Conservation (phyloP, 2,888 invertebrate genomes). For the Holacanthella duospinosa region DNA sequence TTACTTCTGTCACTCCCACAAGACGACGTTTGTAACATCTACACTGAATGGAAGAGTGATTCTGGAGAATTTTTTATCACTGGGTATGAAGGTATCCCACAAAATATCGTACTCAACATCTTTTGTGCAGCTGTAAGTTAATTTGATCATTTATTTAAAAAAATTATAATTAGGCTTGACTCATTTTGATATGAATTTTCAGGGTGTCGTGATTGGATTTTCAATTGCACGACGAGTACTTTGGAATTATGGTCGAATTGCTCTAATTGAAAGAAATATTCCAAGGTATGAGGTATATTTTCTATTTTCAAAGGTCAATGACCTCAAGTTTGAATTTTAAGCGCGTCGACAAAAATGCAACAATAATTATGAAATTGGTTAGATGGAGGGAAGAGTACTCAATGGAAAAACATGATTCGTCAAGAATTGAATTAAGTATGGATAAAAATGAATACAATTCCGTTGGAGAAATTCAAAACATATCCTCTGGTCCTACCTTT, state of each 20-base stretch:
- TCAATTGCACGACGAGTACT: not conserved
- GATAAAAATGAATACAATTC: too few relatives aligned
- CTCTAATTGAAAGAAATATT: not conserved
- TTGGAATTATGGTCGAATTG: conserved; percentile 1
- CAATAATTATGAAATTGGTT: too few relatives aligned
- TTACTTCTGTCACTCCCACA: too few relatives aligned
- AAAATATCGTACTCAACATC: not conserved
- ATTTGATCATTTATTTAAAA: not conserved
- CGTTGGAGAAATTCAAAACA: too few relatives aligned
- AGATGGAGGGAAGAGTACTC: not conserved
- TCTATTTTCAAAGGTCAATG: not conserved
- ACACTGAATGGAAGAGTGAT: not conserved
- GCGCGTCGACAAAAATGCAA: too few relatives aligned
- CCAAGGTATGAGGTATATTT: too few relatives aligned
- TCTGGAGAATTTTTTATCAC: not conserved
- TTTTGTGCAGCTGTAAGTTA: not conserved
- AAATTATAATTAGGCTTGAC: not conserved
- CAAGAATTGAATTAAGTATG: too few relatives aligned
- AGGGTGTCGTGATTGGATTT: not conserved
- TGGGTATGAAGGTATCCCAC: conserved; percentile 1
- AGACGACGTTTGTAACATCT: not conserved
- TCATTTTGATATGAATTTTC: not conserved
- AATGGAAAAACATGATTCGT: too few relatives aligned
- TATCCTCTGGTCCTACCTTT: too few relatives aligned
- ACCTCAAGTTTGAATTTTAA: not conserved